Conservation (phyloP, 2,113 vertebrate genomes). For the Tachuris rubrigastra region DNA sequence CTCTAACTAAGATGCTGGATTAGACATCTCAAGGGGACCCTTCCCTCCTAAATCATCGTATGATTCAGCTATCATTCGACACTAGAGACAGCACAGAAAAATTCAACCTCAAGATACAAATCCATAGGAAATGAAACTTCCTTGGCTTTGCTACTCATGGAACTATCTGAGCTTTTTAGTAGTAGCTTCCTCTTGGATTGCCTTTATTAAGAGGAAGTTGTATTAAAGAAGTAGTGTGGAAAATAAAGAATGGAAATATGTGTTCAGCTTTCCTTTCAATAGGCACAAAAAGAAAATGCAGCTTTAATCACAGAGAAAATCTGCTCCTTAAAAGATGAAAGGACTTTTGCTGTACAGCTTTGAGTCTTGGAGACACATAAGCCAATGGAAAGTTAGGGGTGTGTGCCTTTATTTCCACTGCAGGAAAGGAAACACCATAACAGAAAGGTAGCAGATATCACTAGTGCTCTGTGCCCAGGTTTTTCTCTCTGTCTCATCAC, state of each 20-base stretch:
- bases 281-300: not conserved
- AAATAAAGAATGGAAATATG: slow-evolving; percentile 23
- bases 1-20: not conserved
- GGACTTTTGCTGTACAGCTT: not conserved
- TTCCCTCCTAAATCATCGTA: not conserved
- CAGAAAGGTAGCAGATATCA: not conserved
- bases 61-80: not conserved
- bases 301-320: not conserved
- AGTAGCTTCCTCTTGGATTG: not conserved
- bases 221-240: not conserved
- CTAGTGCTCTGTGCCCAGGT: not conserved
- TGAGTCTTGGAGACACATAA: not conserved
- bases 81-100: not conserved
- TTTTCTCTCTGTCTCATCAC: not conserved
- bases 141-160: not conserved
- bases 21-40: not conserved
- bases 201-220: slow-evolving; percentile 29
- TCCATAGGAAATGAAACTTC: slow-evolving; percentile 34
- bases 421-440: not conserved
- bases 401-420: not conserved
- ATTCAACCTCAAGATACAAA: not conserved
- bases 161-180: not conserved
- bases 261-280: not conserved
- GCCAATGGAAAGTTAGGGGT: not conserved
- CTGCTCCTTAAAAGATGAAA: not conserved